Conservation (phyloP, 2,888 invertebrate species). For the Ferdinandea cuprea region DNA sequence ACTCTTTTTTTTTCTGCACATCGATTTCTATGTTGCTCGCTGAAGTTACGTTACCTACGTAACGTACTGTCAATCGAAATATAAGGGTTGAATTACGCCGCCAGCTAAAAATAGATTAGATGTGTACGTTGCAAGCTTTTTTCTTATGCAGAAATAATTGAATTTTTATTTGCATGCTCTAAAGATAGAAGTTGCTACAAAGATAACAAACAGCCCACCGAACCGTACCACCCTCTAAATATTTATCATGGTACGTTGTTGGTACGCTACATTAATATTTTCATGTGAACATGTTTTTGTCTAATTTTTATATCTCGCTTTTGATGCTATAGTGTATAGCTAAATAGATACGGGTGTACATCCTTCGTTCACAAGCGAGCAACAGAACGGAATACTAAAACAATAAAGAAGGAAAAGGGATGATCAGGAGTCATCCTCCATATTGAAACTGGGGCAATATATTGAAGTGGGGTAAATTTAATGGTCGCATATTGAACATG, state of each 20-base stretch:
- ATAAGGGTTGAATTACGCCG: conserved; percentile 24
- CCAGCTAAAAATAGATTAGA: conserved; percentile 15
- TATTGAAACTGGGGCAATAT: conserved; percentile 40
- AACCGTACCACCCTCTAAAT: not conserved
- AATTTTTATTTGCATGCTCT: conserved; percentile 34
- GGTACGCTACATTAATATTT: conserved; percentile 4
- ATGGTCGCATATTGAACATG: conserved; percentile 58
- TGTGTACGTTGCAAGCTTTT: no score
- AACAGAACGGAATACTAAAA: conserved; percentile 13
- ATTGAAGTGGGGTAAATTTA: conserved; percentile 40
- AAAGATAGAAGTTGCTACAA: no score
- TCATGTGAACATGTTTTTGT: conserved; percentile 28
- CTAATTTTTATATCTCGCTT: conserved; percentile 42
- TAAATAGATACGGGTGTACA: not conserved
- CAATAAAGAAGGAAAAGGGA: conserved; percentile 25
- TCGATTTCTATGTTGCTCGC: no score
- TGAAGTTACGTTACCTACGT: no score
- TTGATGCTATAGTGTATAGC: no score
- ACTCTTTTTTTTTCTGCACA: no score
- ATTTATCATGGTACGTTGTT: no score
- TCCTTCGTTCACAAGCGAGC: conserved; percentile 4
- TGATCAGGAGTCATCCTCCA: conserved; percentile 13
- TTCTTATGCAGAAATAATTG: conserved; percentile 45
- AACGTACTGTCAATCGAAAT: conserved; percentile 23
- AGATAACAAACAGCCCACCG: no score